A percentile compares a stretch with the other conserved stretches of the same genome.
Conservation (phyloP, 2,113 vertebrate genomes). For the Antechinus flavipes region DNA sequence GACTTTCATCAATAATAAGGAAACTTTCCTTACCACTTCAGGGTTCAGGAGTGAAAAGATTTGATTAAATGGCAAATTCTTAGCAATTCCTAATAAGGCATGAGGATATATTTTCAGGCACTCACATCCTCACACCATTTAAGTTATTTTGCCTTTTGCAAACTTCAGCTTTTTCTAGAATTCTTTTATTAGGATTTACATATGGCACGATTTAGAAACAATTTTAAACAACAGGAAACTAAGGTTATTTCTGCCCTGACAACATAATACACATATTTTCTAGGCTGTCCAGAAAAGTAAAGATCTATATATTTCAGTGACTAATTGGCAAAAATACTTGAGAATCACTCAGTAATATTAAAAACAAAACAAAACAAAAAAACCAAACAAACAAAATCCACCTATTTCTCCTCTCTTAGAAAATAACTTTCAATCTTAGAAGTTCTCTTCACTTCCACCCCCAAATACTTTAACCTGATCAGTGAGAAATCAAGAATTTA, state of each 20-base stretch:
- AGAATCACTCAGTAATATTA: neutral
- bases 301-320: neutral
- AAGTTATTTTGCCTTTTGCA: slow-evolving; percentile 1
- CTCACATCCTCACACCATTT: neutral
- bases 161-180: neutral
- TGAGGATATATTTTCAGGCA: neutral
- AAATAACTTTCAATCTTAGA: neutral
- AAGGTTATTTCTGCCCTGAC: neutral
- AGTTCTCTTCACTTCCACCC: neutral
- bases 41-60: neutral
- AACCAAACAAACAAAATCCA: too few relatives aligned
- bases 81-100: neutral
- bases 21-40: neutral
- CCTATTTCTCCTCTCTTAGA: neutral
- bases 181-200: neutral
- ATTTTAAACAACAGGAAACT: neutral
- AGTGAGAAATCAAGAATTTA: neutral
- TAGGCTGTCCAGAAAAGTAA: slow-evolving; percentile 14
- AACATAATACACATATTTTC: neutral
- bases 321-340: neutral
- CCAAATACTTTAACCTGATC: neutral
- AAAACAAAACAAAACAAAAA: neutral
- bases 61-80: neutral
- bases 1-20: neutral
- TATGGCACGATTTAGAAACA: neutral